Evolutionary conservation across 2,888 invertebrate species (phyloP).

Genomic region (Steromphala cineraria): DNA sequence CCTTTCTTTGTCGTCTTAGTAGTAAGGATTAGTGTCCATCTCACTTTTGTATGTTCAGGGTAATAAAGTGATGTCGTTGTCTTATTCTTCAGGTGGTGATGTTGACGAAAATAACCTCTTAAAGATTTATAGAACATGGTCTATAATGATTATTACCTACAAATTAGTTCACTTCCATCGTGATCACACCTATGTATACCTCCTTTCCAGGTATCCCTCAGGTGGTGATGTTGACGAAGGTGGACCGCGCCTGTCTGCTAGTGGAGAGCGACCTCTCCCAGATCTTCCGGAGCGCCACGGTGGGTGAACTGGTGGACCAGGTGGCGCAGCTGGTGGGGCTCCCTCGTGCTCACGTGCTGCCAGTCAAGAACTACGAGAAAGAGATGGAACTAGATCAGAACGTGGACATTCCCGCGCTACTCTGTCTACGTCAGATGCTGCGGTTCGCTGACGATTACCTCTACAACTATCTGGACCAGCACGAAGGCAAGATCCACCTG

Average conservation of each 20-base stretch:
- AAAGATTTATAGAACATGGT: not conserved
- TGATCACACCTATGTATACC: not conserved
- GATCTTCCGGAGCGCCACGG: conserved; percentile 34
- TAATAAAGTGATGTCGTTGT: too few species aligned
- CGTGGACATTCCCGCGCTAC: conserved; percentile 41
- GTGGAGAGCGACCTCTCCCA: conserved; percentile 38
- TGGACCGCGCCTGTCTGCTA: conserved; percentile 45
- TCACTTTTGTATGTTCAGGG: too few species aligned
- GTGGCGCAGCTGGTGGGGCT: conserved; percentile 44
- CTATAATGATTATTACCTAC: not conserved
- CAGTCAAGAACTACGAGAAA: conserved; percentile 47
- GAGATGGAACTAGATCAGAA: conserved; percentile 44
- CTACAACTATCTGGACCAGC: conserved; percentile 35
- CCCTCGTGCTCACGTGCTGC: conserved; percentile 44
- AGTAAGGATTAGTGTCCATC: too few species aligned
- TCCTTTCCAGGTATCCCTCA: conserved; percentile 46
- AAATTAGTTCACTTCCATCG: too few species aligned
- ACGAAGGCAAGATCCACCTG: conserved; percentile 12
- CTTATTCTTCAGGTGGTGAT: too few species aligned
- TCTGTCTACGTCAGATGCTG: conserved; percentile 42
- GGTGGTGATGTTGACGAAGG: conserved; percentile 49
- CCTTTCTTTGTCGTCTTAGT: too few species aligned
- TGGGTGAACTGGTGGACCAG: conserved; percentile 42
- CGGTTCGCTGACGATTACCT: conserved; percentile 44
- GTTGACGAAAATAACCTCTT: not conserved